phyloP scores from a whole-genome alignment of 2,888 invertebrate species.

The Morinoia aosen region DNA sequence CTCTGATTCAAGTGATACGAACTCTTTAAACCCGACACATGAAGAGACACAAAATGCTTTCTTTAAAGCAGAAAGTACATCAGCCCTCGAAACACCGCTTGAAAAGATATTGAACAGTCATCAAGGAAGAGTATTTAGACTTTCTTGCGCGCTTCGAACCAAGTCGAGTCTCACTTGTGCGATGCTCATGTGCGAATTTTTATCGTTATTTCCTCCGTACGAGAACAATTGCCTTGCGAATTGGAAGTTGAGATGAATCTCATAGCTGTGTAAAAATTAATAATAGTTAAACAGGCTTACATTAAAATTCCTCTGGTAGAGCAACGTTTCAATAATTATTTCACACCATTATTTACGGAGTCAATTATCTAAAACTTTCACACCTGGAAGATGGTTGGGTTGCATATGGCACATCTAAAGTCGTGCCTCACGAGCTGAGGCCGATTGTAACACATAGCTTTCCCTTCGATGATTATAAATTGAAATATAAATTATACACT shows the following conservation, averaged over 20 bases:
- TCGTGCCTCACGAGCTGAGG: not conserved
- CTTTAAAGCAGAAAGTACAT: not conserved
- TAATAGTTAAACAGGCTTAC: not conserved
- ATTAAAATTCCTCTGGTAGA: not conserved
- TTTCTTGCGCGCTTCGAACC: not conserved
- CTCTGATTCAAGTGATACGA: too few species aligned
- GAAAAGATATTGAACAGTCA: not conserved
- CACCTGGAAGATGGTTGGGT: not conserved
- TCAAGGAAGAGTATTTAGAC: not conserved
- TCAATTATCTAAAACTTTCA: not conserved
- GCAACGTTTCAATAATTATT: not conserved
- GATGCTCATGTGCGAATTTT: not conserved
- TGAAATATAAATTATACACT: not conserved
- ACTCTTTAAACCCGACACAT: not conserved
- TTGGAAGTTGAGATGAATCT: not conserved
- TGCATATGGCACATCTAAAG: not conserved
- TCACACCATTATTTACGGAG: not conserved
- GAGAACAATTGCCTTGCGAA: not conserved
- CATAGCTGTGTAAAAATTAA: not conserved
- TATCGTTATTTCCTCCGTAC: not conserved
- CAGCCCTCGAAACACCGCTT: not conserved
- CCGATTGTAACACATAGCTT: not conserved
- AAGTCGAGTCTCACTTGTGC: not conserved
- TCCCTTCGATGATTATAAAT: not conserved
- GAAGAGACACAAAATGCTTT: not conserved